These are phyloP conservation scores for Notodonta ziczac DNA, from an alignment of 2,888 invertebrate genomes.

Conservation along the genomic window DNA sequence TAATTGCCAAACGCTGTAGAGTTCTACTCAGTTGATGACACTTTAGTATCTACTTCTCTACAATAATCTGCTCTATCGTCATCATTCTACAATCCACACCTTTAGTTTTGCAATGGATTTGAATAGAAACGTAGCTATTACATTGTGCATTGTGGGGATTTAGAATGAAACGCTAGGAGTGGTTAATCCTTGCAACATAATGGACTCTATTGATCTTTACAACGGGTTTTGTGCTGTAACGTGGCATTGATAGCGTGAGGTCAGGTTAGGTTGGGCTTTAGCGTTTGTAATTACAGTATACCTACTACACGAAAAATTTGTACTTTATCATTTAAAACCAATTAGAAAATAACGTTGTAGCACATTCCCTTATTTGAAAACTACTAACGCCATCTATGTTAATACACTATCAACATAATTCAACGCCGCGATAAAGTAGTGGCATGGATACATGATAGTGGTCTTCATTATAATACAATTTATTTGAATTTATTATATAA, in stretches of 20 bases:
- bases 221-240: background rate
- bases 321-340: background rate
- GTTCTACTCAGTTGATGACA: background rate
- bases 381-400: constrained; percentile 3
- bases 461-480: too few species aligned
- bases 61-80: constrained; percentile 5
- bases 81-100: constrained; percentile 29
- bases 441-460: too few species aligned
- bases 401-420: background rate
- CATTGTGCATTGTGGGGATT: constrained; percentile 33
- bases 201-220: background rate
- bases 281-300: background rate
- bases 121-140: constrained; percentile 21
- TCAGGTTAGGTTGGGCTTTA: background rate
- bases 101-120: constrained; percentile 32
- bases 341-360: background rate
- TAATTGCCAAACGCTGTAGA: too few species aligned
- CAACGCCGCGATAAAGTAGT: too few species aligned
- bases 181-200: constrained; percentile 33
- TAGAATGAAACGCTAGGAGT: constrained; percentile 37
- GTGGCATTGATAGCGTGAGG: background rate
- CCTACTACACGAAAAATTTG: background rate
- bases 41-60: constrained; percentile 7
- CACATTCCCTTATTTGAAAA: background rate
- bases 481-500: too few species aligned